A percentile compares a stretch with the other conserved stretches of the same genome.
Evolutionary conservation across 2,888 invertebrate species (phyloP).

Genomic region (Pristionchus entomophagus): DNA sequence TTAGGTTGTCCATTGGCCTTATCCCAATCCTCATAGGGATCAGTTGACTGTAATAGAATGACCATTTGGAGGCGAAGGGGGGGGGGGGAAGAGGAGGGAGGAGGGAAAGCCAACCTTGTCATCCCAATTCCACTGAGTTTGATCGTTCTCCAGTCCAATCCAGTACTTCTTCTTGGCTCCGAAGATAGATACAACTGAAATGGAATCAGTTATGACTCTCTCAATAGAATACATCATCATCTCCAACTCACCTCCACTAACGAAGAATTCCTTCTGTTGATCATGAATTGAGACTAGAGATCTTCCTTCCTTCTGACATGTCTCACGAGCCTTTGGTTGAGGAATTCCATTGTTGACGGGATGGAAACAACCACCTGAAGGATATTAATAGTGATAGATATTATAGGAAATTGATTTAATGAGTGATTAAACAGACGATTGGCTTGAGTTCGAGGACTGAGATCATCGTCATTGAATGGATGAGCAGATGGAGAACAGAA

Average conservation of each 20-base stretch:
- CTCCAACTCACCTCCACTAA: background rate
- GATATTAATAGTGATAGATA: too few species aligned
- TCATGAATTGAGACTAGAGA: background rate
- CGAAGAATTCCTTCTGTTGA: too few species aligned
- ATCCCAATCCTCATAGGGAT: too few species aligned
- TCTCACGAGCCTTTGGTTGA: too few species aligned
- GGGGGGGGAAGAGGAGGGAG: too few species aligned
- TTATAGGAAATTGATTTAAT: too few species aligned
- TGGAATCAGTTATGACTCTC: too few species aligned
- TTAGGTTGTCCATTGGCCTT: background rate
- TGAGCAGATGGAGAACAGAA: background rate
- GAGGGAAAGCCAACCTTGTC: background rate
- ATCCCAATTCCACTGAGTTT: background rate
- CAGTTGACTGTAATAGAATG: too few species aligned
- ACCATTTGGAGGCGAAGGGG: too few species aligned
- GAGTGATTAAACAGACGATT: background rate
- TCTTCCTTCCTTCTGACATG: background rate
- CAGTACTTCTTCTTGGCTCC: conserved; percentile 7
- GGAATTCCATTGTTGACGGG: too few species aligned
- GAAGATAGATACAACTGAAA: background rate
- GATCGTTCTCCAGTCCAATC: background rate
- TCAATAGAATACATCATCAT: too few species aligned
- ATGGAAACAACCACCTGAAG: background rate
- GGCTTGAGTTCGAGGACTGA: background rate
- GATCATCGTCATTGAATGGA: background rate